A percentile compares a stretch with the other conserved stretches of the same genome.
These are phyloP conservation scores for Pteronura brasiliensis DNA, from an alignment of 2,113 vertebrate species.

Conservation along the genomic window DNA sequence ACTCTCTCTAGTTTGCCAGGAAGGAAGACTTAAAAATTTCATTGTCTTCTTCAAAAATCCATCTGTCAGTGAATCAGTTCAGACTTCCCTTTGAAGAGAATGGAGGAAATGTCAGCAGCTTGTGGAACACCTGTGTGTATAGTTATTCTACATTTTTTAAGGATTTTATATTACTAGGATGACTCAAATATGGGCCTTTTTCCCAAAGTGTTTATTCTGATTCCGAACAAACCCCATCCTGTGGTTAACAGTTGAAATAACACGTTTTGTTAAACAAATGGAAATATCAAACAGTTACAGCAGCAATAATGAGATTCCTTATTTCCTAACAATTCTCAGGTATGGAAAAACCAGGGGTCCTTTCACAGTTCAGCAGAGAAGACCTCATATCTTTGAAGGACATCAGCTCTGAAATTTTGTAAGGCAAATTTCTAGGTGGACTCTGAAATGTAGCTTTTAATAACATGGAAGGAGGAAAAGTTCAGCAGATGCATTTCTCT, in stretches of 20 bases:
- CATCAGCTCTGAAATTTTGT: fast-evolving
- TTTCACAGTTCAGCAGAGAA: not conserved
- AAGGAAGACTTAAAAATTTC: not conserved
- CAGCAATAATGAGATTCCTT: not conserved
- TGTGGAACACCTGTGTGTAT: not conserved
- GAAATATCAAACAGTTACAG: not conserved
- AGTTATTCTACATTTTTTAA: not conserved
- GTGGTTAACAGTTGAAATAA: not conserved
- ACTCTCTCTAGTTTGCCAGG: not conserved
- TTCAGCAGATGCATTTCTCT: not conserved
- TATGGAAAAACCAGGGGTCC: not conserved
- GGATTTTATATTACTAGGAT: not conserved
- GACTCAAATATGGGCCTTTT: not conserved
- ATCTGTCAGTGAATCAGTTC: not conserved
- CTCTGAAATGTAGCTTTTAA: not conserved
- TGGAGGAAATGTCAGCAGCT: fast-evolving
- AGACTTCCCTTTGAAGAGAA: not conserved
- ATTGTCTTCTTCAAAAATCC: not conserved
- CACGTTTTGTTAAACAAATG: not conserved
- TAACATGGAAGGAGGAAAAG: not conserved
- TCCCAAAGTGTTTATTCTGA: not conserved
- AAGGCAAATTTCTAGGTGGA: not conserved
- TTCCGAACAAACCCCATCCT: not conserved
- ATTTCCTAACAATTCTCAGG: not conserved
- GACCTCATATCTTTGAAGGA: not conserved